These are phyloP conservation scores for Drosophila monieri DNA, from an alignment of 2,888 invertebrate genomes.

Conservation along the genomic window DNA sequence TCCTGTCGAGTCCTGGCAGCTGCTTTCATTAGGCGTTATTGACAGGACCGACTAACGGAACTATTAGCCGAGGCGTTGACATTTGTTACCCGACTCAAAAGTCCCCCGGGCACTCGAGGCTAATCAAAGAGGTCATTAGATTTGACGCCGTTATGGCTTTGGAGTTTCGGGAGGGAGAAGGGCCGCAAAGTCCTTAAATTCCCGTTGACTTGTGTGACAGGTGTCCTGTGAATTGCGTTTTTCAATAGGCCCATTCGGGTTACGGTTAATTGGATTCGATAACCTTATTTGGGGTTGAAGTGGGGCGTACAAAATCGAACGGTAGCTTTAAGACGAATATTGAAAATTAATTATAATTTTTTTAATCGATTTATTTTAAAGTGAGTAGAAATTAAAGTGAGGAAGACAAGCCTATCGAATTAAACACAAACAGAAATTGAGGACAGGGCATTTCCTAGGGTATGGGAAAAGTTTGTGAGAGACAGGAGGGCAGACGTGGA, in stretches of 20 bases:
- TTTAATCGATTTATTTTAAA: neutral
- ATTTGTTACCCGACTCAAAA: slow-evolving; percentile 51
- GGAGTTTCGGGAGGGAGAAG: neutral
- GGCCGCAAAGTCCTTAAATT: slow-evolving; percentile 32
- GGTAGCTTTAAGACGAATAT: neutral
- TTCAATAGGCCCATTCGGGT: slow-evolving; percentile 57
- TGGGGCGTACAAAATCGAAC: neutral
- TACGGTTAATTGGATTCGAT: slow-evolving; percentile 57
- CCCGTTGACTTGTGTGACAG: slow-evolving; percentile 42
- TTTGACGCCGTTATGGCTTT: slow-evolving; percentile 43
- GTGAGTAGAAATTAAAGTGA: neutral
- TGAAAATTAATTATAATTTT: neutral
- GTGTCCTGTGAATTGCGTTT: slow-evolving; percentile 40
- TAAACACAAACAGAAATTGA: neutral
- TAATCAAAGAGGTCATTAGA: slow-evolving; percentile 76
- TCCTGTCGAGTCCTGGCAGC: slow-evolving; percentile 52
- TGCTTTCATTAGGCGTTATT: slow-evolving; percentile 72
- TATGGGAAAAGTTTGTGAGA: slow-evolving; percentile 49
- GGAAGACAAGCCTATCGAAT: slow-evolving; percentile 67
- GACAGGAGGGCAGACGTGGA: slow-evolving; percentile 57
- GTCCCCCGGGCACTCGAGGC: slow-evolving; percentile 52
- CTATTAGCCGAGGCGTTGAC: slow-evolving; percentile 73
- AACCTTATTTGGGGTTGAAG: neutral
- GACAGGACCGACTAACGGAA: slow-evolving; percentile 70
- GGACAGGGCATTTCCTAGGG: neutral